These are phyloP conservation scores for Oxyteleia sp. DNA, from an alignment of 2,888 invertebrate genomes.

Conservation along the genomic window DNA sequence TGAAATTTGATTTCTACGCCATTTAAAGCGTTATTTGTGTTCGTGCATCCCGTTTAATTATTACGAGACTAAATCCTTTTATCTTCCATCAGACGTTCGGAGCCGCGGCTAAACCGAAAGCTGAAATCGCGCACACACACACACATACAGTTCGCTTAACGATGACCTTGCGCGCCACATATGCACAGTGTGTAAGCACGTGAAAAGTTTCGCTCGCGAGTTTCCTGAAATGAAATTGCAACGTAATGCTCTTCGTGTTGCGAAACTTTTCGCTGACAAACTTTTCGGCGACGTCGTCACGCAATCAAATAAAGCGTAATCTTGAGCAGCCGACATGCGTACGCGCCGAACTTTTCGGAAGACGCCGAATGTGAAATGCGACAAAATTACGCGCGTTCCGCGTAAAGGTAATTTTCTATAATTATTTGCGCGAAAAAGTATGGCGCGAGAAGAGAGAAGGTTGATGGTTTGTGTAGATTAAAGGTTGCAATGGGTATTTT, in stretches of 20 bases:
- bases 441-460: too few species aligned
- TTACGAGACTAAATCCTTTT: slow-evolving; percentile 41
- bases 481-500: too few species aligned
- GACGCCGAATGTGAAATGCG: slow-evolving; percentile 6
- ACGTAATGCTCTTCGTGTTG: slow-evolving; percentile 45
- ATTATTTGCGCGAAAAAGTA: too few species aligned
- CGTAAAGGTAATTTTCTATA: too few species aligned
- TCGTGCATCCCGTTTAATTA: slow-evolving; percentile 33
- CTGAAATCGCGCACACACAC: slow-evolving; percentile 15
- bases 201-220: slow-evolving; percentile 45
- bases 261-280: slow-evolving; percentile 38
- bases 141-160: slow-evolving; percentile 34
- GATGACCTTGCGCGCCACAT: slow-evolving; percentile 49
- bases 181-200: slow-evolving; percentile 14
- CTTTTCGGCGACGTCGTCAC: too few species aligned
- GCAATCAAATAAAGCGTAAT: slow-evolving; percentile 51
- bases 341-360: slow-evolving; percentile 10
- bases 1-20: slow-evolving; percentile 43
- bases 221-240: slow-evolving; percentile 53
- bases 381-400: slow-evolving; percentile 8
- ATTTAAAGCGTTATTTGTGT: slow-evolving; percentile 41
- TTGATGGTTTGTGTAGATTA: too few species aligned
- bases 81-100: slow-evolving; percentile 34
- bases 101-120: slow-evolving; percentile 27
- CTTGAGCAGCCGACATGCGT: slow-evolving; percentile 43